Base-by-base conservation (phyloP, 1,140 invertebrate genomes). In the Megalopta genalis region DNA sequence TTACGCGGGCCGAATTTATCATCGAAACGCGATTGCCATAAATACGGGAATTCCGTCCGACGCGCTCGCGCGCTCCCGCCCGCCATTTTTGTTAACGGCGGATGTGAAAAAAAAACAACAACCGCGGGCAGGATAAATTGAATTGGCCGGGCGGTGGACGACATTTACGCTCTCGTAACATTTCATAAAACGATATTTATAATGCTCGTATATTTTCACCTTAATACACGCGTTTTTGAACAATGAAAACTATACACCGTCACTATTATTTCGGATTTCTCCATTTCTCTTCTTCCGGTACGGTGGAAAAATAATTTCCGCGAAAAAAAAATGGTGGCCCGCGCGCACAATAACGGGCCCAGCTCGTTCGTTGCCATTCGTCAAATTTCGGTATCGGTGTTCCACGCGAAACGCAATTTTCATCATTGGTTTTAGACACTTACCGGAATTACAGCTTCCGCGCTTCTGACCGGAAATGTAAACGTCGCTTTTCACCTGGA, bases 1-100 rank as follows among this genome's bases (percentile, higher is more conserved):
- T 74, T 64, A 74, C 4, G 2, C 10, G 6, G 49, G 49, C 42
- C 4, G 14, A 49, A 52, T 37, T 64, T n/a, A n/a, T 74, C 60
- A 39, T 49, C 62, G 60, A 54, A 64, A 74, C 54, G 27, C 60
- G 42, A 71, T 37, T 18, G 49, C 16, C 14, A 69, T 21, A 39
- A 46, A 62, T 60, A 32, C 16, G 27, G n/a, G 32, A 72, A 63
- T 25, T 49, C n/a, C 25, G 23, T 12, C 12, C 7, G 27, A 9
- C 12, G 10, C 14, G 42, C 14, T 12, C 3, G 65, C 14, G 42
- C 27, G 32, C 14, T 0, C 3, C 6, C 16, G 42, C 18, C 7
- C 10, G 12, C 3, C n/a, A 42, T 66, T 46, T 46, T 66, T 49
- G 12, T n/a, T 57, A 32, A 32, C 2, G 2, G 9, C 2, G n/a